phyloP scores from a whole-genome alignment of 92 coral and sea anemone genomes.

The Epizoanthus stellaris region DNA sequence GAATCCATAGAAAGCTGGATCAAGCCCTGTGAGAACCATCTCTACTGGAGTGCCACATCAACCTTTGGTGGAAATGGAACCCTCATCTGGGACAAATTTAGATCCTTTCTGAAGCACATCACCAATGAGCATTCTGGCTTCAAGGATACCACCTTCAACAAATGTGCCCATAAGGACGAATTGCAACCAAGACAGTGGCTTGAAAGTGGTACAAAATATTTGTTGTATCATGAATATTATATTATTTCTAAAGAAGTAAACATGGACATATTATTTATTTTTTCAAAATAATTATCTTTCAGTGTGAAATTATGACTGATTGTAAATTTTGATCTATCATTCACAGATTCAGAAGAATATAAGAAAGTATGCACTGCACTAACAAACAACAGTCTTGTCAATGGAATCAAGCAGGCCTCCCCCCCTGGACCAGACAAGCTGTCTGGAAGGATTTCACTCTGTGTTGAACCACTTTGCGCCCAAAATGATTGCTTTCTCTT shows the following conservation, averaged over 20 bases:
- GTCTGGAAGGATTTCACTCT: conserved; percentile 58
- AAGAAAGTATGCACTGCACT: conserved; percentile 7
- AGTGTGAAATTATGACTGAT: background rate
- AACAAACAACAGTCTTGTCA: conserved; percentile 44
- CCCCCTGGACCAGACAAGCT: conserved; percentile 54
- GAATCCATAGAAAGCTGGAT: no score
- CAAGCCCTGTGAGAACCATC: no score
- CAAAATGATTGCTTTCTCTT: conserved; percentile 55
- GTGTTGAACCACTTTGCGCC: conserved; percentile 52
- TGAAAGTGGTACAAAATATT: conserved; percentile 41
- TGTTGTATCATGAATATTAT: background rate
- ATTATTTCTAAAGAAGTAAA: background rate
- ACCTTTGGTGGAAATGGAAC: no score
- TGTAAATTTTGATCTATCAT: background rate
- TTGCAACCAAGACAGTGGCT: conserved; percentile 63
- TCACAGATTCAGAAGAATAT: conserved; percentile 8
- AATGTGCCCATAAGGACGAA: conserved; percentile 31
- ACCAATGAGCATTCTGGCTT: background rate
- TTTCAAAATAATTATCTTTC: background rate
- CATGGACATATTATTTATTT: conserved; percentile 9
- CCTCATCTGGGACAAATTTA: no score
- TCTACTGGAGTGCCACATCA: no score
- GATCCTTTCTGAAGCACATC: no score
- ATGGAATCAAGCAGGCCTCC: conserved; percentile 49
- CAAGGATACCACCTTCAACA: conserved; percentile 25